Conservation (phyloP, 2,797 vertebrate genomes). For the Vultur gryphus region DNA sequence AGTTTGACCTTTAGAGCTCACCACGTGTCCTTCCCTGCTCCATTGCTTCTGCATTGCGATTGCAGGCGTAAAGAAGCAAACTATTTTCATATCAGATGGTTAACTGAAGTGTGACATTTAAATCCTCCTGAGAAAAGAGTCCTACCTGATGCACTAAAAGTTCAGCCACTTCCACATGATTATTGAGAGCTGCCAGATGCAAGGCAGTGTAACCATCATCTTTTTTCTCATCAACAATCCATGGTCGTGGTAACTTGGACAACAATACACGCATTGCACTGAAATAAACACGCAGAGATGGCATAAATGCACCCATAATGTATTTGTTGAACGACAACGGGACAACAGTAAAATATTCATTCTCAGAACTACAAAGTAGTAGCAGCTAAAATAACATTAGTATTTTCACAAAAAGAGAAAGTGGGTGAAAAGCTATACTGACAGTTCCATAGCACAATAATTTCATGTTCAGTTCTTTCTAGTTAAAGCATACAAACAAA, state of each 20-base stretch:
- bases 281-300: not conserved
- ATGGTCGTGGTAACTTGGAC: conserved; percentile 94
- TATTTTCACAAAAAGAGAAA: not conserved
- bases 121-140: not conserved
- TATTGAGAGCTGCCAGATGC: conserved; percentile 97
- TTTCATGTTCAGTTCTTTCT: not conserved
- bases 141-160: conserved; percentile 96
- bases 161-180: conserved; percentile 98
- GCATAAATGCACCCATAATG: not conserved
- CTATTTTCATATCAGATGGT: not conserved
- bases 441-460: not conserved
- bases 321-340: not conserved
- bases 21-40: not conserved
- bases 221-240: conserved; percentile 99
- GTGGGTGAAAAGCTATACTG: not conserved
- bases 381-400: not conserved
- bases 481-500: not conserved
- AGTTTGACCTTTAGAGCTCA: not conserved
- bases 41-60: not conserved
- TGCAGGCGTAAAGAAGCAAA: not conserved
- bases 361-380: not conserved
- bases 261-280: conserved; percentile 97
- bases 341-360: not conserved
- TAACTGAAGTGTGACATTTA: conserved; percentile 6
- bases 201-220: conserved; percentile 98